phyloP scores from a whole-genome alignment of 2,113 vertebrate species.

The Plestiodon gilberti region DNA sequence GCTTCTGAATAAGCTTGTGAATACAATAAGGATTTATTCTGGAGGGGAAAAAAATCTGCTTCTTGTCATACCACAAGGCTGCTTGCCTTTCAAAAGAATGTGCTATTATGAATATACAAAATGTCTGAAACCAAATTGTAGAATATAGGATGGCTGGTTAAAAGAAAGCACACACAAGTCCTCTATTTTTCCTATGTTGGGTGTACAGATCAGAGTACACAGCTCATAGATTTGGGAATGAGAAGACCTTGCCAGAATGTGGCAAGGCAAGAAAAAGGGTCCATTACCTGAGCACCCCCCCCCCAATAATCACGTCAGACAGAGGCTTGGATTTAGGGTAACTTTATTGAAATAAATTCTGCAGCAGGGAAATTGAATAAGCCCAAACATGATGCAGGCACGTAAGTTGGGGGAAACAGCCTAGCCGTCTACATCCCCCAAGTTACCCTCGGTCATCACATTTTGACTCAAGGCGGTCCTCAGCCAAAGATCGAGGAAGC shows the following conservation, averaged over 20 bases:
- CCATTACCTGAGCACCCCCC: too few species aligned
- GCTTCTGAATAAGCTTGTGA: slow-evolving; percentile 51
- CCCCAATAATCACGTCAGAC: too few species aligned
- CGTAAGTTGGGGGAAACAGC: too few species aligned
- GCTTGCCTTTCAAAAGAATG: not conserved
- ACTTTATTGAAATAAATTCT: too few species aligned
- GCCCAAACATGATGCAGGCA: too few species aligned
- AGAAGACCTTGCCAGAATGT: not conserved
- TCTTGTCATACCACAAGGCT: slow-evolving; percentile 2
- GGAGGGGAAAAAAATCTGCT: not conserved
- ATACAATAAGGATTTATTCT: slow-evolving; percentile 36
- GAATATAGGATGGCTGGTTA: not conserved
- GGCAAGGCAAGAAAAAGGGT: too few species aligned
- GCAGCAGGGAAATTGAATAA: too few species aligned
- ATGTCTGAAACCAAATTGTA: not conserved
- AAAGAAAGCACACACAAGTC: not conserved
- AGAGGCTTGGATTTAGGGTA: too few species aligned
- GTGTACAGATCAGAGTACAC: not conserved
- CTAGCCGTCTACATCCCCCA: too few species aligned
- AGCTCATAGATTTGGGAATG: not conserved
- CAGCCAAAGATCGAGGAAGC: too few species aligned
- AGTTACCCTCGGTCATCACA: too few species aligned
- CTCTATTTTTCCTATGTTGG: not conserved
- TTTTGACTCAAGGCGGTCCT: too few species aligned
- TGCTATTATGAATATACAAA: not conserved